Evolutionary conservation across 2,113 vertebrate genomes (phyloP), one percentile per base, ranked within the genome.

Genomic region (Pseudonaja textilis): DNA sequence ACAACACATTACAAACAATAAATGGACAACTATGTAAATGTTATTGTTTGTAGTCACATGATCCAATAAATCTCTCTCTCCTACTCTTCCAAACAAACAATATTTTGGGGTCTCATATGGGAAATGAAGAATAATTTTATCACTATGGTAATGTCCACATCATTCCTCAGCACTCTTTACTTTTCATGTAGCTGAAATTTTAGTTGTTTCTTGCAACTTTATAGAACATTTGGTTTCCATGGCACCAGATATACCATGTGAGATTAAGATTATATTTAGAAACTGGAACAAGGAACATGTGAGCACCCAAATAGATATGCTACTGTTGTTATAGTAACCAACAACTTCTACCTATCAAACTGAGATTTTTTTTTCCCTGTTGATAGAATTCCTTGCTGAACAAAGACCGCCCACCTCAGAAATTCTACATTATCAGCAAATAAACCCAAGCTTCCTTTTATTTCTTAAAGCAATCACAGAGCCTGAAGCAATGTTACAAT

Each of bases 201-300:
- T 95, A 96, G 97, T 96, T 97, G 97, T 97, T 96, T 96, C 96
- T 96, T 95, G 96, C 95, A 89, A 96, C 92, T 94, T 96, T 96
- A 93, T 95, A 96, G 94, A 97, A 95, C 93, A 45, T 95, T 95
- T 94, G 94, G 97, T 98, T 97, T 96, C 96, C 50, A 90, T 95
- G 96, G 97, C 96, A 96, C 93, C 95, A 89, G 94, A 97, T 96
- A 97, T 95, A 97, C 96, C 96, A 97, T 97, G 96, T 95, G 96
- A 97, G 97, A 97, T 95, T 95, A 97, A 93, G 95, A 96, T 98
- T 98, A 98, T 98, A 98, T 98, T 97, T 98, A 98, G 98, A 97
- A 98, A 98, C 96, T 97, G 96, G 96, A 97, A 94, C 93, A 96
- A 61, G 22, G 96, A 96, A 96, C 97, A 97, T 97, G 97, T 97